phyloP scores from a whole-genome alignment of 2,888 invertebrate species.

The Nudaria mundana region DNA sequence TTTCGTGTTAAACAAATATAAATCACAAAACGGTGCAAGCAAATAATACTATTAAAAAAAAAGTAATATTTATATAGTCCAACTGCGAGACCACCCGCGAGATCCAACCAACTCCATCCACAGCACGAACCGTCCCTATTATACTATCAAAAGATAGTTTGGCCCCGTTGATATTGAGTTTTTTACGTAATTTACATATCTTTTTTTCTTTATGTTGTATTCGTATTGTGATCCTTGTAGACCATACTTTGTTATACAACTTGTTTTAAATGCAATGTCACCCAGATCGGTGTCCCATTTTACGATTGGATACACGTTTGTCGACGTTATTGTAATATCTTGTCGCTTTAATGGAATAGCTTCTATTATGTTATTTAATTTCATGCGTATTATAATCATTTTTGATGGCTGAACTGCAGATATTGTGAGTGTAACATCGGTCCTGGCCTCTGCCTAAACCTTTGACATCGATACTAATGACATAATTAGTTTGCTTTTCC shows the following conservation, averaged over 20 bases:
- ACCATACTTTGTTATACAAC: slow-evolving; percentile 40
- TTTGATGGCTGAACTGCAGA: too few species aligned
- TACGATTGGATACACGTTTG: slow-evolving; percentile 61
- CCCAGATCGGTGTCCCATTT: slow-evolving; percentile 50
- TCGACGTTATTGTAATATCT: slow-evolving; percentile 58
- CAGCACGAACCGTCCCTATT: slow-evolving; percentile 68
- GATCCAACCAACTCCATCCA: slow-evolving; percentile 53
- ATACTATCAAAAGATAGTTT: slow-evolving; percentile 69
- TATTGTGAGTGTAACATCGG: too few species aligned
- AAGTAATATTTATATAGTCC: slow-evolving; percentile 73
- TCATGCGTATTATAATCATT: too few species aligned
- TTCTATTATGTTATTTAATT: too few species aligned
- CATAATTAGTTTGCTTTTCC: too few species aligned
- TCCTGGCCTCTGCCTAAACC: too few species aligned
- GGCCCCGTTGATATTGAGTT: slow-evolving; percentile 38
- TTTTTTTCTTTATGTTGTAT: slow-evolving; percentile 48
- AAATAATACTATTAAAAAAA: slow-evolving; percentile 74
- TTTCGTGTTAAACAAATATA: slow-evolving; percentile 72
- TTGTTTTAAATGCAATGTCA: slow-evolving; percentile 43
- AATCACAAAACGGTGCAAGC: slow-evolving; percentile 67
- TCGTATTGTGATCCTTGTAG: slow-evolving; percentile 36
- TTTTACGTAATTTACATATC: slow-evolving; percentile 68
- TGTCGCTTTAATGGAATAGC: too few species aligned
- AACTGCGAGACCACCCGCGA: slow-evolving; percentile 71
- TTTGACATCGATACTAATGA: too few species aligned